A percentile compares a stretch with the other conserved stretches of the same genome.
Conservation (phyloP, 2,113 vertebrate genomes). For the Sceloporus tristichus region DNA sequence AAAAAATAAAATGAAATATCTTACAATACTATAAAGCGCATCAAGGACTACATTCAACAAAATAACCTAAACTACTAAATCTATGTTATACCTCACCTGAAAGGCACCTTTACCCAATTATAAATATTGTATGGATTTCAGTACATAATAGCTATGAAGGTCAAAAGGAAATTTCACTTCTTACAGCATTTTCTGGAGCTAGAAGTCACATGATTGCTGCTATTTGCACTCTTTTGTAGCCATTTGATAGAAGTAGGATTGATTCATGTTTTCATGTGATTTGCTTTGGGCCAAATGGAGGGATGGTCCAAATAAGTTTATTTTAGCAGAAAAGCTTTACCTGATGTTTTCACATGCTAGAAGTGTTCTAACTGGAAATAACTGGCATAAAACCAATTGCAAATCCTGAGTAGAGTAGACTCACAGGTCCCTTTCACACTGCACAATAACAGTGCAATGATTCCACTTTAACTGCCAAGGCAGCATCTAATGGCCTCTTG, state of each 20-base stretch:
- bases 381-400: no score
- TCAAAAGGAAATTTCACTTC: slow-evolving; percentile 58
- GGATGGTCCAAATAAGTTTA: slow-evolving; percentile 39
- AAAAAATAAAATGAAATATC: slow-evolving; percentile 18
- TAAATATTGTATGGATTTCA: slow-evolving; percentile 41
- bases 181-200: slow-evolving; percentile 46
- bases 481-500: no score
- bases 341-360: background rate
- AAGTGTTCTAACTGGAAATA: background rate
- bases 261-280: slow-evolving; percentile 45
- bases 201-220: slow-evolving; percentile 62
- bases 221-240: slow-evolving; percentile 59
- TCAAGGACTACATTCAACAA: slow-evolving; percentile 16
- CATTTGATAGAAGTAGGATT: slow-evolving; percentile 52
- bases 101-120: slow-evolving; percentile 46
- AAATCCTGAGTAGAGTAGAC: no score
- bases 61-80: slow-evolving; percentile 19
- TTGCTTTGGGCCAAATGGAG: slow-evolving; percentile 35
- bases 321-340: background rate
- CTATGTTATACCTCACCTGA: slow-evolving; percentile 20
- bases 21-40: background rate
- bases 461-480: no score
- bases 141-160: slow-evolving; percentile 42
- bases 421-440: no score
- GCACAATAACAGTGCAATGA: no score